Percentiles rank a stretch among this genome's conserved stretches.
phyloP scores from a whole-genome alignment of 2,797 vertebrate genomes.

The Eulemur albifrons region DNA sequence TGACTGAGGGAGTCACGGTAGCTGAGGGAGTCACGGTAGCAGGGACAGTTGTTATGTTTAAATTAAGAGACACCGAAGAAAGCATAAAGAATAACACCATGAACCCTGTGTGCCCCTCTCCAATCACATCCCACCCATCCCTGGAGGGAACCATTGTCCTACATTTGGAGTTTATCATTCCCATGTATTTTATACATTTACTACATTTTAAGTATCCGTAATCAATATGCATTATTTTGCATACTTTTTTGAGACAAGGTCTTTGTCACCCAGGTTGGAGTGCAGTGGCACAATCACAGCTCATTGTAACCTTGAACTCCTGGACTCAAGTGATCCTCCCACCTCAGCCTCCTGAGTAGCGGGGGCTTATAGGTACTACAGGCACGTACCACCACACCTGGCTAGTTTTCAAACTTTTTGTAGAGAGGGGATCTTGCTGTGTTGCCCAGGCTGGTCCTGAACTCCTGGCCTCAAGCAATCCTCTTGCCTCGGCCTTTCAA shows the following conservation, averaged over 20 bases:
- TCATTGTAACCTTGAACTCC: too few species aligned
- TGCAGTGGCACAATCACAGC: too few species aligned
- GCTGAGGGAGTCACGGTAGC: not conserved
- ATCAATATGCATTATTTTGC: not conserved
- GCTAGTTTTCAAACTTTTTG: too few species aligned
- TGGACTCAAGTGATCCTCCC: too few species aligned
- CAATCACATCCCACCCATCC: too few species aligned
- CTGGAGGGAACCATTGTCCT: not conserved
- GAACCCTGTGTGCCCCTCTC: not conserved
- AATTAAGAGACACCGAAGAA: not conserved
- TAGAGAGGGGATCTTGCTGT: too few species aligned
- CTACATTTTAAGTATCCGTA: not conserved
- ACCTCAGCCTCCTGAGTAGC: too few species aligned
- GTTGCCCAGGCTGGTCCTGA: too few species aligned
- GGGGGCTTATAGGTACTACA: not conserved
- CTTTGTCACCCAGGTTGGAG: too few species aligned
- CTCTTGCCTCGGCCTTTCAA: too few species aligned
- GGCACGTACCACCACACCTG: too few species aligned
- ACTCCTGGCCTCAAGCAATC: too few species aligned
- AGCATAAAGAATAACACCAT: not conserved
- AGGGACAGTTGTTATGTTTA: not conserved
- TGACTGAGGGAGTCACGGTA: not conserved
- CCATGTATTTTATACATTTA: not conserved
- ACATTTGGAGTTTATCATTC: not conserved
- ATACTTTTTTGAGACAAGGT: not conserved